Percentiles rank a stretch among this genome's conserved stretches.
Conservation (phyloP, 2,888 invertebrate species). For the Tineola bisselliella region DNA sequence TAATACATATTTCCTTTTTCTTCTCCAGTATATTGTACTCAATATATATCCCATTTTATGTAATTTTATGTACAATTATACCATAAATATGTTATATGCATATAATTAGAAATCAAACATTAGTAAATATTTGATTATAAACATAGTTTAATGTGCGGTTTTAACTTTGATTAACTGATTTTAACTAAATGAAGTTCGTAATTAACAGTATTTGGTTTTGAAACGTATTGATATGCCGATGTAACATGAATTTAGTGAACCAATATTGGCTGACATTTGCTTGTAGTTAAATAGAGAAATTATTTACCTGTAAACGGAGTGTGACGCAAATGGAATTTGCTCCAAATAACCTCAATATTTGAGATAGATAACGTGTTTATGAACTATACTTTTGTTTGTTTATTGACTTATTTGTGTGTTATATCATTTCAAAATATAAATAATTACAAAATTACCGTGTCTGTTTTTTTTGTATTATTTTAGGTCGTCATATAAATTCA, state of each 20-base stretch:
- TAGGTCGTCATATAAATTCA: too few species aligned
- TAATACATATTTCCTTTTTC: too few species aligned
- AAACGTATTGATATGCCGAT: neutral
- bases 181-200: neutral
- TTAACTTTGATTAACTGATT: neutral
- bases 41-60: too few species aligned
- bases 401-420: too few species aligned
- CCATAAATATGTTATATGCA: too few species aligned
- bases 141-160: neutral
- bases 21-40: too few species aligned
- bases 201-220: neutral
- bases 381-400: too few species aligned
- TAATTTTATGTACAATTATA: too few species aligned
- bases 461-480: too few species aligned
- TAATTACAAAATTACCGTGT: too few species aligned
- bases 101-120: too few species aligned
- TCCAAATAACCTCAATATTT: neutral
- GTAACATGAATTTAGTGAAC: neutral
- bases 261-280: neutral
- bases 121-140: neutral
- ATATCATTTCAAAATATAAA: too few species aligned
- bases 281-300: neutral
- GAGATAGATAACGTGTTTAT: neutral
- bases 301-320: neutral
- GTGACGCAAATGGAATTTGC: neutral